phyloP scores from a whole-genome alignment of 2,888 invertebrate species.

The Cheilosia urbana region DNA sequence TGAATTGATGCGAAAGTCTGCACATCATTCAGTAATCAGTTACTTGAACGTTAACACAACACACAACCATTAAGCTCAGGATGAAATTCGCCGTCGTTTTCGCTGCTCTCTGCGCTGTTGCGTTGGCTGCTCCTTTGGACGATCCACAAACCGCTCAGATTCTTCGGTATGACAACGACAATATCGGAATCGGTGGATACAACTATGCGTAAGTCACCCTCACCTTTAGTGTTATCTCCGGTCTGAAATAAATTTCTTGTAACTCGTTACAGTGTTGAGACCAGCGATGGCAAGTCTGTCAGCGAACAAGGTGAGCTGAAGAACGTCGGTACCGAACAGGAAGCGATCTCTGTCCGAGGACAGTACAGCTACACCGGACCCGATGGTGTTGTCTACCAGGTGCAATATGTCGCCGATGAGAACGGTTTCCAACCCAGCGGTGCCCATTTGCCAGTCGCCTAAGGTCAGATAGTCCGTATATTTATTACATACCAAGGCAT shows the following conservation, averaged over 20 bases:
- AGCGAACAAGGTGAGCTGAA: constrained; percentile 85
- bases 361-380: constrained; percentile 85
- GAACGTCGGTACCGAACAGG: constrained; percentile 85
- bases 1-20: constrained; percentile 64
- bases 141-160: constrained; percentile 78
- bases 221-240: not conserved
- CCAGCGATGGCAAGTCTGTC: constrained; percentile 85
- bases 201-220: constrained; percentile 85
- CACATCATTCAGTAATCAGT: constrained; percentile 70
- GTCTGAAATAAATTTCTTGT: not conserved
- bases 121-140: constrained; percentile 80
- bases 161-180: constrained; percentile 84
- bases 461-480: constrained; percentile 43
- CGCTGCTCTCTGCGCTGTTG: constrained; percentile 79
- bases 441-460: constrained; percentile 83
- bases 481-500: not conserved
- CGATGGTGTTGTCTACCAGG: constrained; percentile 86
- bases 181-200: constrained; percentile 85
- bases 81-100: constrained; percentile 81
- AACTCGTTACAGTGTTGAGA: constrained; percentile 79
- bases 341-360: constrained; percentile 85
- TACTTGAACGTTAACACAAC: constrained; percentile 53
- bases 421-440: constrained; percentile 84
- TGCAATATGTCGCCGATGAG: constrained; percentile 84
- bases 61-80: constrained; percentile 44